Base-by-base conservation (phyloP, 2,888 invertebrate species). In the Eretmocerus hayati region DNA sequence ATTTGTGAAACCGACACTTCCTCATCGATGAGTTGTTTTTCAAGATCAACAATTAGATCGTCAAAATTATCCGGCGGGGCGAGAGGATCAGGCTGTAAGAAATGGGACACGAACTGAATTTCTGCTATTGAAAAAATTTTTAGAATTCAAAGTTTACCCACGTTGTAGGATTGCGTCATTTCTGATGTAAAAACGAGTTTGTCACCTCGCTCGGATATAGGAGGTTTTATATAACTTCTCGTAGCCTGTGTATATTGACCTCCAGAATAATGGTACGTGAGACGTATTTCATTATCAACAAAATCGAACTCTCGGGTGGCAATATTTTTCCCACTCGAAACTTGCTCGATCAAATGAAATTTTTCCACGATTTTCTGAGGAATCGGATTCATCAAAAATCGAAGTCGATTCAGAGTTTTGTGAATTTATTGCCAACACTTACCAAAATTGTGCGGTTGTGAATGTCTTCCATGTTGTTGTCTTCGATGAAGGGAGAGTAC, bases 121-220 rank as follows among this genome's bases (percentile, higher is more conserved):
- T n/a, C n/a, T n/a, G n/a, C n/a, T n/a, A n/a, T 9, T 26, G 26
- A 26, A 26, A 18, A 18, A 9, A 22, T 36, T n/a, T 13, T 16
- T 19, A 19, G 3, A 22, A 26, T 19, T 40, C 16, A 26, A 21
- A 20, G 30, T 19, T 30, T 48, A 70, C 69, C 69, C 65, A 83
- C 85, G 60, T 81, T 79, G 60, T 85, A 87, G 30, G 81, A 80
- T 18, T 77, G 74, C 0, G 81, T 83, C 53, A 82, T 75, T 4
- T 79, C 76, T 1, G 82, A 80, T 62, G 81, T 77, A 56, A 81
- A 85, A 32, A 75, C 65, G 9, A 85, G 74, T 57, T 79, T 78
- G 5, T 84, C 81, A 0, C 84, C 85, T 59, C 84, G 81, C 60
- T 88, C 85, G 1, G 83, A 79, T 45, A 81, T 69, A 5, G 82